These are phyloP conservation scores for Sitta carolinensis DNA, from an alignment of 2,797 vertebrate species.

Conservation along the genomic window DNA sequence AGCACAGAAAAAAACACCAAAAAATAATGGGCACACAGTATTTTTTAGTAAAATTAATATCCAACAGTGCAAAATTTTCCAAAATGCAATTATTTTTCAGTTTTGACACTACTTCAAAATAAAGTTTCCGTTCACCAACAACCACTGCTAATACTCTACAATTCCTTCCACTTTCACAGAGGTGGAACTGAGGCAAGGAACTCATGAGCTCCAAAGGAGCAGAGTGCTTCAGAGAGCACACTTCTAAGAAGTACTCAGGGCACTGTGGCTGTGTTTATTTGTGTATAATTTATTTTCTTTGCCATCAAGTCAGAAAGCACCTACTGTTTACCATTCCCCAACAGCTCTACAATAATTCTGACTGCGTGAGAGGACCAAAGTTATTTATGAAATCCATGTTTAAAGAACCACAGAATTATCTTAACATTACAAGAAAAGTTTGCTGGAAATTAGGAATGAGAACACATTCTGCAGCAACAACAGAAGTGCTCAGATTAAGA, in stretches of 20 bases:
- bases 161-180: not conserved
- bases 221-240: not conserved
- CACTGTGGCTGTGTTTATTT: not conserved
- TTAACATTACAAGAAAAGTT: not conserved
- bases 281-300: not conserved
- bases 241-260: not conserved
- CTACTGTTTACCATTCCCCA: not conserved
- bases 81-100: not conserved
- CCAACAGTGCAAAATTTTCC: not conserved
- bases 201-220: not conserved
- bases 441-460: not conserved
- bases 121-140: not conserved
- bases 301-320: not conserved
- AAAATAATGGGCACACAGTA: accelerated
- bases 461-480: not conserved
- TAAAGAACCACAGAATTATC: not conserved
- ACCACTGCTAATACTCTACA: not conserved
- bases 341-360: not conserved
- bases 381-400: not conserved
- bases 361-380: not conserved
- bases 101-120: not conserved
- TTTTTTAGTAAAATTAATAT: not conserved
- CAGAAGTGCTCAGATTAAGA: not conserved
- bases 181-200: not conserved
- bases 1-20: not conserved